Conservation (phyloP, 2,113 vertebrate genomes). For the Sander vitreus region DNA sequence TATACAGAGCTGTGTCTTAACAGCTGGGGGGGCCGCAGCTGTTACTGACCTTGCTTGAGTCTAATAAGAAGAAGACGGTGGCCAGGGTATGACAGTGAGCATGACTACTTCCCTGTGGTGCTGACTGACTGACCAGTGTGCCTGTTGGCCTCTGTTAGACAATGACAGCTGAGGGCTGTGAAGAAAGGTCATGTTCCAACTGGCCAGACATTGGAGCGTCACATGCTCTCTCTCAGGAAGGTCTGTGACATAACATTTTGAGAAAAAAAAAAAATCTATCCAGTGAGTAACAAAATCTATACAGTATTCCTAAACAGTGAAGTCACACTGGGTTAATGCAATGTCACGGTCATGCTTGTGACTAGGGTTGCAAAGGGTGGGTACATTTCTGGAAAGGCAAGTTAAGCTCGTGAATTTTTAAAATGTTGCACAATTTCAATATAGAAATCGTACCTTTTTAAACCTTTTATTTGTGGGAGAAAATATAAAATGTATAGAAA, state of each 20-base stretch:
- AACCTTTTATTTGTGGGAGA: neutral
- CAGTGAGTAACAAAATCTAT: neutral
- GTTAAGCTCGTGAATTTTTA: neutral
- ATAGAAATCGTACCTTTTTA: neutral
- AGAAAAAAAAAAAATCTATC: neutral
- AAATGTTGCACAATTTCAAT: neutral
- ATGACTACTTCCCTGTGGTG: conserved; percentile 39
- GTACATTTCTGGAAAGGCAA: neutral
- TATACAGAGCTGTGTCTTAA: conserved; percentile 54
- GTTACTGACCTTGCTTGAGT: conserved; percentile 69
- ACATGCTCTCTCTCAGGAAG: conserved; percentile 17
- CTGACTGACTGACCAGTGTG: conserved; percentile 53
- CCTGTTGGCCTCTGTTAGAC: conserved; percentile 69
- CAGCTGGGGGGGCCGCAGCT: conserved; percentile 54
- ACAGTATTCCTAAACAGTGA: neutral
- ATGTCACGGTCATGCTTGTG: neutral
- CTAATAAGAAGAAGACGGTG: conserved; percentile 40
- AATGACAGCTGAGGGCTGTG: conserved; percentile 59
- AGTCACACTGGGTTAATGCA: neutral
- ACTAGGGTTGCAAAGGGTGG: neutral
- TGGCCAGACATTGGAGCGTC: conserved; percentile 30
- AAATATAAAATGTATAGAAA: neutral
- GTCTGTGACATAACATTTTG: conserved; percentile 8
- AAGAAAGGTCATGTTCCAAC: conserved; percentile 65
- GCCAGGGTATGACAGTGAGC: conserved; percentile 49